phyloP scores from a whole-genome alignment of 2,797 vertebrate species.

The Parambassis ranga region DNA sequence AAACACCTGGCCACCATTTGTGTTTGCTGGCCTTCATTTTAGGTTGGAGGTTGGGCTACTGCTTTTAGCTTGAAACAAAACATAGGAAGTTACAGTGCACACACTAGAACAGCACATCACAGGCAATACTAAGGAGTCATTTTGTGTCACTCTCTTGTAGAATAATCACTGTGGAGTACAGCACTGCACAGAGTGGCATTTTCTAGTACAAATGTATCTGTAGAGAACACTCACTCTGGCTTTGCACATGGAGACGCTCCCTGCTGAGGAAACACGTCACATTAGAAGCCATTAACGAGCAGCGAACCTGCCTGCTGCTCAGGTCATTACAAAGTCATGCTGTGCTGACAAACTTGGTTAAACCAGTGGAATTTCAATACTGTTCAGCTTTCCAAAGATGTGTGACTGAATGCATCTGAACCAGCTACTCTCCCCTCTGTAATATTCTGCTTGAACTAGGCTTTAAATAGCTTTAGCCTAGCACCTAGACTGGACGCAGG shows the following conservation, averaged over 20 bases:
- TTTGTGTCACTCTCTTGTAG: no score
- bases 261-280: constrained; percentile 17
- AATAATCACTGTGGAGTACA: no score
- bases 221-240: not conserved
- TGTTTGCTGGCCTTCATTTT: no score
- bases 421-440: no score
- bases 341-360: constrained; percentile 15
- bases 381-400: not conserved
- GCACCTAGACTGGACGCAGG: not conserved
- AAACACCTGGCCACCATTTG: no score
- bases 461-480: not conserved
- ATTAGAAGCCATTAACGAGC: constrained; percentile 31
- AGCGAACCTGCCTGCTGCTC: not conserved
- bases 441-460: no score
- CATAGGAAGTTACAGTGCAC: no score
- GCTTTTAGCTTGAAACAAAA: no score
- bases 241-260: constrained; percentile 2
- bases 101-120: no score
- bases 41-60: no score
- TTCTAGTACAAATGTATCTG: not conserved
- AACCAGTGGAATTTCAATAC: constrained; percentile 13
- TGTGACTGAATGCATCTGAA: no score
- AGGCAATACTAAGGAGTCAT: no score
- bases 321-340: constrained; percentile 26
- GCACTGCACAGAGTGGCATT: not conserved